These are phyloP conservation scores for Paraescarpia echinospica DNA, from an alignment of 1,140 invertebrate genomes.

Conservation along the genomic window DNA sequence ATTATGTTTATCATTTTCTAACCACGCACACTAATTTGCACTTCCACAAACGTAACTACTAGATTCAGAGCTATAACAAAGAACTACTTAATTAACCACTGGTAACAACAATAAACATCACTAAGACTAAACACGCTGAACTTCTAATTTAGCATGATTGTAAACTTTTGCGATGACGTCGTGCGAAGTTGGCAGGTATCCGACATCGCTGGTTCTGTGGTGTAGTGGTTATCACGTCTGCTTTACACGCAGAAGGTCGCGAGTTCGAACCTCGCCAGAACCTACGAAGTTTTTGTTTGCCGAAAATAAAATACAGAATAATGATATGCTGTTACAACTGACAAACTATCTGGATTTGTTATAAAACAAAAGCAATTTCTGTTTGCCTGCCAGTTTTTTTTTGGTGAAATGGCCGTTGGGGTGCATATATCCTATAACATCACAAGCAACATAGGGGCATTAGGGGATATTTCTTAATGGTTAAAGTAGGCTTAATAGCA, in stretches of 20 bases:
- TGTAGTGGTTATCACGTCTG: slow-evolving; percentile 24
- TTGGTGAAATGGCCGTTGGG: neutral
- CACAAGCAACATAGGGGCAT: no score
- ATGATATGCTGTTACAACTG: no score
- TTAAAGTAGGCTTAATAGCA: neutral
- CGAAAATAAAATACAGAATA: neutral
- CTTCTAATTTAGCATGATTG: no score
- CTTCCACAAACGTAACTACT: no score
- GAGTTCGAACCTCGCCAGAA: slow-evolving; percentile 21
- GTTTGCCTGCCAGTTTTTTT: no score
- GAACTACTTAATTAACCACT: no score
- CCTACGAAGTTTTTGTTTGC: neutral
- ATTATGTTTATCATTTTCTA: no score
- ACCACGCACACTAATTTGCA: no score
- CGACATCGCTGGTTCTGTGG: neutral
- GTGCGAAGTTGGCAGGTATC: neutral
- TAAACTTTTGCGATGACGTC: neutral
- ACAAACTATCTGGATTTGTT: no score
- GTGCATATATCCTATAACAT: neutral
- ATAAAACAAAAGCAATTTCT: neutral
- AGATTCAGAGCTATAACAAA: no score
- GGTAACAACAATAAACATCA: no score
- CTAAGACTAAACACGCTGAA: no score
- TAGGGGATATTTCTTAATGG: neutral
- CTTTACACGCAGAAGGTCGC: slow-evolving; percentile 23